Base-by-base conservation (phyloP, 2,113 vertebrate genomes). In the Xiphias gladius region DNA sequence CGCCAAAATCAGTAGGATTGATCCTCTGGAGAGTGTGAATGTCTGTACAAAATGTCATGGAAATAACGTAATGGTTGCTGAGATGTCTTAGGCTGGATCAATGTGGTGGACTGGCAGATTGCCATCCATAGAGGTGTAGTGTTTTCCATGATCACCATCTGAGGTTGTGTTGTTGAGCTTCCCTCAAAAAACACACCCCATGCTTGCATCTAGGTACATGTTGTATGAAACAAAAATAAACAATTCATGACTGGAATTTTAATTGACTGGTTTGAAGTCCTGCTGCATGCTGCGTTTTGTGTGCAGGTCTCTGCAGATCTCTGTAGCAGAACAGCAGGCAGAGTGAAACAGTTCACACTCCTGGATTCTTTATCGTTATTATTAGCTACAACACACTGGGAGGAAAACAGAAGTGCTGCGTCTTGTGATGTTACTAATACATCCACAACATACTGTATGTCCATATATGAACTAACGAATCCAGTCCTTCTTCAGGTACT, bases 281-380 rank as follows among this genome's bases (percentile, higher is more conserved):
- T 52, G 10, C n/a, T 30, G 37, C 26, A 13, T 2, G 26, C 30
- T 71, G 35, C 59, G 72, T 41, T 30, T 22, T 17, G 32, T 72
- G 24, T 22, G 1, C 65, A 19, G 24, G 43, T 50, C 66, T 57
- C 12, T 76, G 30, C 11, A 48, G 50, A 10, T 55, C 35, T 69
- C 41, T 52, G 63, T 12, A 37, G 5, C 68, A 26, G 22, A 65
- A 5, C 6, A 55, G 4, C 37, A 16, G 46, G 43, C 30, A 11
- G 48, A 32, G 20, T 19, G 26, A 80, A 67, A 59, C 30, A 50
- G 5, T 32, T 54, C 17, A 19, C 62, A 8, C 19, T 30, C 6
- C 52, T 54, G 48, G 28, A 74, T 32, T 24, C 67, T 35, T 24
- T 26, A 37, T 58, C 54, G 24, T 80, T 73, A 58, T 67, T 39